Percentiles rank a stretch among this genome's conserved stretches.
Conservation (phyloP, 2,797 vertebrate genomes). For the Poecilia velifera region DNA sequence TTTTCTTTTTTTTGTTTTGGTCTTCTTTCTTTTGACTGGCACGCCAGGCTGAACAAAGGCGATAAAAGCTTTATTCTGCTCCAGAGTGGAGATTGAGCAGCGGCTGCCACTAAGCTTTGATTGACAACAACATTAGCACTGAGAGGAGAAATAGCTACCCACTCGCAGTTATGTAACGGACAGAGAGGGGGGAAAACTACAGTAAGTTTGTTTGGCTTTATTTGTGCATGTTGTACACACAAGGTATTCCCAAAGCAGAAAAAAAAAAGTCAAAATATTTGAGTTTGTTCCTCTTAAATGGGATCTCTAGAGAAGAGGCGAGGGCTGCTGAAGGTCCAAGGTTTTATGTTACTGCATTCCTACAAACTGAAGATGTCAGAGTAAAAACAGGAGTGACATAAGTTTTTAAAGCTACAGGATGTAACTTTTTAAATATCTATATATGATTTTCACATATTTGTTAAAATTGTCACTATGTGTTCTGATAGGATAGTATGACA, state of each 20-base stretch:
- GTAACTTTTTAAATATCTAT: no score
- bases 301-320: background rate
- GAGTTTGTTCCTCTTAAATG: slow-evolving; percentile 30
- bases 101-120: slow-evolving; percentile 74
- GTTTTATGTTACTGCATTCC: background rate
- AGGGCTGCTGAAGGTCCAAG: background rate
- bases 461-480: no score
- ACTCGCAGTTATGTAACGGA: slow-evolving; percentile 75
- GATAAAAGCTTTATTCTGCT: slow-evolving; percentile 70
- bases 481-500: no score
- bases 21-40: slow-evolving; percentile 48
- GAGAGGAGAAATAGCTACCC: slow-evolving; percentile 71
- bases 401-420: no score
- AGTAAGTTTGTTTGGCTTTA: slow-evolving; percentile 48
- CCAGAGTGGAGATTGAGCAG: slow-evolving; percentile 67
- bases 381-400: background rate
- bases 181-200: slow-evolving; percentile 47
- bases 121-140: slow-evolving; percentile 79
- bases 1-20: slow-evolving; percentile 1
- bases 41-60: slow-evolving; percentile 60
- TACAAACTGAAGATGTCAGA: background rate
- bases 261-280: slow-evolving; percentile 60
- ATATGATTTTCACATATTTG: no score
- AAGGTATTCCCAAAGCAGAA: slow-evolving; percentile 55
- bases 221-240: slow-evolving; percentile 16